These are phyloP conservation scores for Dryocosmus kuriphilus DNA, from an alignment of 2,888 invertebrate species.

Conservation along the genomic window DNA sequence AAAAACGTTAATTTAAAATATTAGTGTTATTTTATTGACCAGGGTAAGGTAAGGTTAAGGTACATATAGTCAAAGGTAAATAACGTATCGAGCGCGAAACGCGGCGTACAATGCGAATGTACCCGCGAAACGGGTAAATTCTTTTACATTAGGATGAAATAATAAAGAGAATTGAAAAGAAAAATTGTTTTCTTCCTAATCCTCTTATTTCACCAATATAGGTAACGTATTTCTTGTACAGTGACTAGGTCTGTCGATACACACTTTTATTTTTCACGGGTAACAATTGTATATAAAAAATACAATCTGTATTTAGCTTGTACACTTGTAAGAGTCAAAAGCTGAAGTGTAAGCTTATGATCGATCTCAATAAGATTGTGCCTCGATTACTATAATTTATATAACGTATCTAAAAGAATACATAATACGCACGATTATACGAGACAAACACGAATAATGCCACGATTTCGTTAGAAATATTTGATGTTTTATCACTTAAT, in stretches of 20 bases:
- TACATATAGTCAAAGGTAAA: too few species aligned
- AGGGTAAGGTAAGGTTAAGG: too few species aligned
- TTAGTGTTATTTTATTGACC: too few species aligned
- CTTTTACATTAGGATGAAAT: too few species aligned
- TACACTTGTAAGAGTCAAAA: slow-evolving; percentile 51
- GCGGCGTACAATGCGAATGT: too few species aligned
- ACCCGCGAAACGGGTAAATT: too few species aligned
- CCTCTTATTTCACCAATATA: too few species aligned
- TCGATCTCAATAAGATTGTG: slow-evolving; percentile 63
- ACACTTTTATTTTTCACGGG: slow-evolving; percentile 65
- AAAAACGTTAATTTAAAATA: too few species aligned
- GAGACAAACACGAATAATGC: slow-evolving; percentile 59
- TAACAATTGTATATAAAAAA: slow-evolving; percentile 75
- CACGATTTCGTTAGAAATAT: slow-evolving; percentile 52
- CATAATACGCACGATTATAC: slow-evolving; percentile 50
- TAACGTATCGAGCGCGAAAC: too few species aligned
- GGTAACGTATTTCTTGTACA: slow-evolving; percentile 68
- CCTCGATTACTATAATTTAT: slow-evolving; percentile 59
- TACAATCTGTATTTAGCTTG: slow-evolving; percentile 65
- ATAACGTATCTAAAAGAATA: slow-evolving; percentile 55
- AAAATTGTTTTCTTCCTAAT: too few species aligned
- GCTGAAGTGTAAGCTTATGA: slow-evolving; percentile 49
- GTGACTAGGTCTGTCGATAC: slow-evolving; percentile 74
- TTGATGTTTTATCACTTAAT: slow-evolving; percentile 42
- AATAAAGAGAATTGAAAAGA: too few species aligned